Evolutionary conservation across 2,888 invertebrate species (phyloP), one percentile per base, ranked within the genome.

Genomic region (Cataglyphis altisquamis): DNA sequence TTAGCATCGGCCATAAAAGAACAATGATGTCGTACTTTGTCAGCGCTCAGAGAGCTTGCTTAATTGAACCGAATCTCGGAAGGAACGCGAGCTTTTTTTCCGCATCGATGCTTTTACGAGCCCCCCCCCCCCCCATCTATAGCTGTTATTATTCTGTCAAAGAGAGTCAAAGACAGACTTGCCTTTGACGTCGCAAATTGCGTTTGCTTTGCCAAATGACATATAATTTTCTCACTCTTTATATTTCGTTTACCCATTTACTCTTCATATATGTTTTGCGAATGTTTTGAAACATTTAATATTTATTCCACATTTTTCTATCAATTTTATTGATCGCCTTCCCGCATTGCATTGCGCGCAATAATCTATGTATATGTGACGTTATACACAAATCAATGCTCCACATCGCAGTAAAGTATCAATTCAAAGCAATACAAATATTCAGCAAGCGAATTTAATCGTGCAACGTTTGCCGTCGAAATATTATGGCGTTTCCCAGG

Each of bases 11-110:
- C 91, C 91, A 91, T 91, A 92, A 92, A 92, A 91, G 93, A 93
- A 93, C 94, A 93, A 93, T 93, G 93, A 94, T 92, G 93, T 93
- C 92, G 93, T 94, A 92, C 92, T 92, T 93, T 94, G 93, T 94
- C 94, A 93, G 90, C 87, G 85, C 82, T 80, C 62, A 78, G 63
- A 72, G 75, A 62, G 55, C 90, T 91, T 89, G 92, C 92, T 94
- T 94, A 93, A 94, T 94, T 93, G 93, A 94, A 92, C 93, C 92
- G 91, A 93, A 93, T 92, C 92, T 91, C 75, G 86, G 78, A 87
- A 90, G 92, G 68, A 84, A 82, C 82, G 67, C 84, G 64, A 87
- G 82, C 83, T 67, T 87, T 90, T 90, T 90, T 90, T 82, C 80
- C 86, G 8, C 72, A 25, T 12, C 45, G 72, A 45, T 84, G 82